Base-by-base conservation (phyloP, 35 echinoderm and acorn worm genomes). In the Patiria miniata region DNA sequence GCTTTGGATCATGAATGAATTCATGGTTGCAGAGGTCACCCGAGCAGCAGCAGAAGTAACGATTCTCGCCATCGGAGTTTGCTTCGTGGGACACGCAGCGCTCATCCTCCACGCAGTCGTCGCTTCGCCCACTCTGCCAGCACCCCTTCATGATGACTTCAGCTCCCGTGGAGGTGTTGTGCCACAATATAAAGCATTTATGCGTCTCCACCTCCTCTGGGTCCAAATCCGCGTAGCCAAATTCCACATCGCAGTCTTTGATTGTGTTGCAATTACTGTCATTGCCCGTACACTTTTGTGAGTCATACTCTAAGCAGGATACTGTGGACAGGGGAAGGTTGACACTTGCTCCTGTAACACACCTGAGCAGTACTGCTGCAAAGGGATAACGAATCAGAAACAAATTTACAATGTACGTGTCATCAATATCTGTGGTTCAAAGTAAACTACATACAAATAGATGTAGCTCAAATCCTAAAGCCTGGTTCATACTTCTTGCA, bases 11-110 rank as follows among this genome's bases (percentile, higher is more conserved):
- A 77, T 88, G 79, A 8, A 58, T 59, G 79, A 93, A 93, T 17
- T 93, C 39, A 26, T 77, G 61, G 65, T 94, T 94, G 83, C 92
- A 94, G 39, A 86, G 69, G 40, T 90, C 83, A 15, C 92, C 92
- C 8, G 86, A 81, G 39, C 92, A 94, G 83, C 92, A 94, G 77
- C 92, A 94, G 77, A 94, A 94, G 82, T 81, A 94, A 21, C 83
- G 68, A 44, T 83, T 77, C 40, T 82, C 40, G 53, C 83, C 61
- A 23, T 82, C 88, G n/a, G 87, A 37, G 22, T 52, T 37, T 0
- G 58, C 12, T 17, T 37, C 36, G 28, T 58, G 65, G 10, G 80
- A 69, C 59, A 90, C 83, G 37, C 88, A 90, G 65, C 52, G 26
- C 28, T 90, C 81, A 16, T 44, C 53, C 44, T 84, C 52, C 10